phyloP scores from a whole-genome alignment of 2,113 vertebrate species.

The Oreotragus oreotragus region DNA sequence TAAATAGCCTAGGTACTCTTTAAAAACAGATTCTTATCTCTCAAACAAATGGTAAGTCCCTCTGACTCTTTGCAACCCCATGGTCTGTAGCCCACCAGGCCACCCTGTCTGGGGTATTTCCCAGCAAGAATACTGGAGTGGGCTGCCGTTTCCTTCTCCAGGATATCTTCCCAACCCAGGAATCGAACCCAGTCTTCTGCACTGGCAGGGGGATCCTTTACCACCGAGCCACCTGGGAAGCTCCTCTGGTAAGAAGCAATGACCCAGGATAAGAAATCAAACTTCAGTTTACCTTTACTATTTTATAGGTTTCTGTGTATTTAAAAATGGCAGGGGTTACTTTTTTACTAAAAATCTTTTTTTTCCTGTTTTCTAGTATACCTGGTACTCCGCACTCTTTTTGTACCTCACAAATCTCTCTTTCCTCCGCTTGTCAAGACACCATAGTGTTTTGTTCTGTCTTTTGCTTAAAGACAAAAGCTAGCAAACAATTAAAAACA shows the following conservation, averaged over 20 bases:
- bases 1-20: neutral
- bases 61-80: neutral
- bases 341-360: neutral
- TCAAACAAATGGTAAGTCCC: slow-evolving; percentile 58
- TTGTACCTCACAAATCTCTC: neutral
- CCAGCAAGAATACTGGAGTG: neutral
- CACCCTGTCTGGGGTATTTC: neutral
- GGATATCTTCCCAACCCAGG: neutral
- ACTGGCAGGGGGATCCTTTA: neutral
- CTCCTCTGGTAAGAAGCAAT: slow-evolving; percentile 46
- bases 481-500: neutral
- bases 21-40: slow-evolving; percentile 53
- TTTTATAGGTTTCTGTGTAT: neutral
- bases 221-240: neutral
- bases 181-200: neutral
- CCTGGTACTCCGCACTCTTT: neutral
- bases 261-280: slow-evolving; percentile 56
- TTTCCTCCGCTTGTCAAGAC: neutral
- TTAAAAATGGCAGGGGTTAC: neutral
- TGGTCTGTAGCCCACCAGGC: neutral
- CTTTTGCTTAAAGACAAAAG: neutral
- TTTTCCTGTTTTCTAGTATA: neutral
- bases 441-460: neutral
- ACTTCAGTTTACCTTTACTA: slow-evolving; percentile 16
- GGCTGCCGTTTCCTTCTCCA: neutral